Evolutionary conservation across 2,888 invertebrate species (phyloP).

Genomic region (Eubasilissa splendida): DNA sequence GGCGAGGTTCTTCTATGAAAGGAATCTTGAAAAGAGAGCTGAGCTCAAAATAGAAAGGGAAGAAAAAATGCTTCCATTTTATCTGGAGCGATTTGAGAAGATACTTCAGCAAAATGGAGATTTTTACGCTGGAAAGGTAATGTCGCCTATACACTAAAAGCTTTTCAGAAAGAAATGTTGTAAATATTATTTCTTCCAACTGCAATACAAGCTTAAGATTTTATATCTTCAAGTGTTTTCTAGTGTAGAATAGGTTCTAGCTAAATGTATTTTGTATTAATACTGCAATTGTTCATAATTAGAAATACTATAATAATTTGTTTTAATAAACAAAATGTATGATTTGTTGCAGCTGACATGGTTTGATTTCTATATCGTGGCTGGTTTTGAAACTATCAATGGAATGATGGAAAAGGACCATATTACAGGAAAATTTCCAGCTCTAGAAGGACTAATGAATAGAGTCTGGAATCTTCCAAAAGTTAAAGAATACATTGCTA

Average conservation of each 20-base stretch:
- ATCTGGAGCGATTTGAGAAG: conserved; percentile 50
- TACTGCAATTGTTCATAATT: not conserved
- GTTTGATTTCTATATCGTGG: conserved; percentile 57
- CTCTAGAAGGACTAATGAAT: conserved; percentile 40
- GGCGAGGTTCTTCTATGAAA: conserved; percentile 49
- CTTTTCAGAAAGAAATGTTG: too few species aligned
- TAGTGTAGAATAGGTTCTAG: too few species aligned
- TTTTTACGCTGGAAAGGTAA: conserved; percentile 52
- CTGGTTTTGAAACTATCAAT: conserved; percentile 48
- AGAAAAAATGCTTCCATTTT: conserved; percentile 47
- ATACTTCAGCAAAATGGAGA: conserved; percentile 53
- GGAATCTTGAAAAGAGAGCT: conserved; percentile 40
- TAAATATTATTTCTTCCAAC: too few species aligned
- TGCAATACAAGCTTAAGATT: too few species aligned
- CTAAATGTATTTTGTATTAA: too few species aligned
- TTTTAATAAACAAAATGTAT: conserved; percentile 32
- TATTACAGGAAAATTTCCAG: conserved; percentile 47
- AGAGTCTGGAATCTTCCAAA: conserved; percentile 51
- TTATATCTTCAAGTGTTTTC: too few species aligned
- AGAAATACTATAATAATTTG: not conserved
- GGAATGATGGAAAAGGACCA: conserved; percentile 53
- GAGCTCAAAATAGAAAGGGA: conserved; percentile 41
- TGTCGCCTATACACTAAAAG: too few species aligned
- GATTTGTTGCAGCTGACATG: conserved; percentile 52
- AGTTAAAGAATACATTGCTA: conserved; percentile 53